Conservation (phyloP, 1,140 invertebrate species). For the Brachionus plicatilis region DNA sequence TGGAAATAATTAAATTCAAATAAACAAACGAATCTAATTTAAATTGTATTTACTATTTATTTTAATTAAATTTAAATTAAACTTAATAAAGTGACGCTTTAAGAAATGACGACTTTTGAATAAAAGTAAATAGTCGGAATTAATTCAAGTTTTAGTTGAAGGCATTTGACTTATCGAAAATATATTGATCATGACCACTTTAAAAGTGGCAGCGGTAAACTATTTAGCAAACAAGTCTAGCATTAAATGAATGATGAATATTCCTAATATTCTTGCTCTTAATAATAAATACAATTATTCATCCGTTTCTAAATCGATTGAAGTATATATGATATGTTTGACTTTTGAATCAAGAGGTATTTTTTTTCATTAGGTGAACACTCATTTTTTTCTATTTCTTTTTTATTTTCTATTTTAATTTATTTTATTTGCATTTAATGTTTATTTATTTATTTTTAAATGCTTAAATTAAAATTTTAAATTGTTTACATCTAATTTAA, state of each 20-base stretch:
- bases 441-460: slow-evolving; percentile 32
- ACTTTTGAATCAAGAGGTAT: slow-evolving; percentile 29
- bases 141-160: slow-evolving; percentile 35
- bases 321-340: slow-evolving; percentile 29
- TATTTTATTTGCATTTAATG: slow-evolving; percentile 19
- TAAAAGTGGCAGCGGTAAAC: slow-evolving; percentile 33
- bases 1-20: background rate
- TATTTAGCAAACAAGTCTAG: slow-evolving; percentile 26
- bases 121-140: slow-evolving; percentile 11
- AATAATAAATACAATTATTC: slow-evolving; percentile 36
- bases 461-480: slow-evolving; percentile 34
- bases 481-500: slow-evolving; percentile 31
- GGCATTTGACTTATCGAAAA: background rate
- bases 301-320: slow-evolving; percentile 34
- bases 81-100: slow-evolving; percentile 25
- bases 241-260: slow-evolving; percentile 38
- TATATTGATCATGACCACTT: background rate
- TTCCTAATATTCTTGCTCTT: background rate
- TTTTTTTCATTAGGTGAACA: background rate
- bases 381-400: background rate
- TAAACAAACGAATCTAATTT: background rate
- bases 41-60: slow-evolving; percentile 12
- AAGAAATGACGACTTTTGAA: slow-evolving; percentile 1
- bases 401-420: background rate
- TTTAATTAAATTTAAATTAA: slow-evolving; percentile 39